A percentile compares a stretch with the other conserved stretches of the same genome.
phyloP scores from a whole-genome alignment of 37 sponge, comb jelly and placozoan species.

The Eunapius fragilis region DNA sequence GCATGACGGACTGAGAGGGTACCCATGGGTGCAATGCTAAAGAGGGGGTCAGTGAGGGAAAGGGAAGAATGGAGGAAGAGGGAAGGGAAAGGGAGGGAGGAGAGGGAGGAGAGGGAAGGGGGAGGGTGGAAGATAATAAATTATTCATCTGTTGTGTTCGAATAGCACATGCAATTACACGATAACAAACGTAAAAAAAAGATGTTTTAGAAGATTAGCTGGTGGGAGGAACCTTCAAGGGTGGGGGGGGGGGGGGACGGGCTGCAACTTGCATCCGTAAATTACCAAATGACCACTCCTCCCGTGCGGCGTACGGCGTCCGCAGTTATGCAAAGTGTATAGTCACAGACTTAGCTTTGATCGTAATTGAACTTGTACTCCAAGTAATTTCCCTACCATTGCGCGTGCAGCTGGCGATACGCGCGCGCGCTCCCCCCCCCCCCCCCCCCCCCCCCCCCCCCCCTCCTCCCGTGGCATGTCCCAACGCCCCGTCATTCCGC shows the following conservation, averaged over 20 bases:
- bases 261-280: too few relatives aligned
- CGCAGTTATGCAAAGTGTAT: too few relatives aligned
- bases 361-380: too few relatives aligned
- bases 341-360: too few relatives aligned
- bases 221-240: neutral
- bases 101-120: neutral
- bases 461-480: neutral
- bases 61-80: constrained; percentile 2
- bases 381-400: too few relatives aligned
- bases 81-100: neutral
- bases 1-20: constrained; percentile 75
- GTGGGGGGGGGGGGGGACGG: neutral
- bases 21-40: constrained; percentile 83
- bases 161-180: too few relatives aligned
- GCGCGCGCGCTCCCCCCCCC: too few relatives aligned
- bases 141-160: neutral
- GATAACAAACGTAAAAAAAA: too few relatives aligned
- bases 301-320: too few relatives aligned
- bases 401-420: too few relatives aligned
- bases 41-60: constrained; percentile 3
- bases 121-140: constrained; percentile 10
- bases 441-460: too few relatives aligned
- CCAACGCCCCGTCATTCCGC: neutral
- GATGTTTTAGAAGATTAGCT: neutral
- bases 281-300: too few relatives aligned